Base-by-base conservation (phyloP, 2,797 vertebrate genomes). In the Paguma larvata region DNA sequence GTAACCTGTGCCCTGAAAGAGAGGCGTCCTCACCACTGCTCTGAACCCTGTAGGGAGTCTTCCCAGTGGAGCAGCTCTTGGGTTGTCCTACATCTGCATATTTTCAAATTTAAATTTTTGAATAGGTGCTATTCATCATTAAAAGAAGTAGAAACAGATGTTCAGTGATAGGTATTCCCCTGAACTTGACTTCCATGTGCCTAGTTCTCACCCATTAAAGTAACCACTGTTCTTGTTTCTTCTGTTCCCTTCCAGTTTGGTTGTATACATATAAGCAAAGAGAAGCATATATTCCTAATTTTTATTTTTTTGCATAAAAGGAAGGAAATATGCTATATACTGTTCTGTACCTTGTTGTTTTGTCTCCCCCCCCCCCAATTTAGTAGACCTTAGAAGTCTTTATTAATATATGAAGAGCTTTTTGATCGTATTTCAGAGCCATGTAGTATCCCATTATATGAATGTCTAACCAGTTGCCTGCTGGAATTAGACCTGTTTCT, bases 91-190 rank as follows among this genome's bases (percentile, higher is more conserved):
- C 15, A 88, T 90, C 25, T 59, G 34, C 59, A 34, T 78, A 32
- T 23, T 80, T 93, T 83, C 62, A 21, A 48, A 70, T 87, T 89
- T 75, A 34, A 92, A 13, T 88, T 88, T 97, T 96, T 72, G n/a
- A 84, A 62, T 44, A 75, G 27, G 32, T 75, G n/a, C 25, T 62
- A 63, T 88, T 92, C 19, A 32, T 96, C 27, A 38, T 94, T 80
- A 73, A 91, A 59, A 97, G 51, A 62, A 67, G 62, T 80, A 48
- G 73, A 59, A 93, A 73, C 62, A 91, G 48, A 51, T 80, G 34
- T 15, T 92, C 34, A 44, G 41, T 94, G 65, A 82, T 89, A 32
- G 65, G 8, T 80, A 11, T 90, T n/a, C n/a, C 84, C 48, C 85
- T 32, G 63, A 63, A 63, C 70, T 88, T 62, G 19, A 19, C 21